These are phyloP conservation scores for Drosophila merina DNA, from an alignment of 2,888 invertebrate species.

Conservation along the genomic window DNA sequence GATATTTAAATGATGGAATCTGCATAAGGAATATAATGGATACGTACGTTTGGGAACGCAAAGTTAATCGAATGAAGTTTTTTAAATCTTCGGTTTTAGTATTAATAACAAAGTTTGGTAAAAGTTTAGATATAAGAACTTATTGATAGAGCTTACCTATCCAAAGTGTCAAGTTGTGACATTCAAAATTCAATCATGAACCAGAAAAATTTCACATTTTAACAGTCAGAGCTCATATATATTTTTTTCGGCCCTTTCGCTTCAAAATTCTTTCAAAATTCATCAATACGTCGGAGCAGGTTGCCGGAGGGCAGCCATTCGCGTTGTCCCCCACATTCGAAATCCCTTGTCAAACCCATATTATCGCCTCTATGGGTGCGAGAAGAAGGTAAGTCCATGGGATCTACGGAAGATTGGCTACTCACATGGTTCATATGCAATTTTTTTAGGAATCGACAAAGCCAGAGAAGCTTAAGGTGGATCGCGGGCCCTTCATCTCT, in stretches of 20 bases:
- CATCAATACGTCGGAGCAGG: conserved; percentile 12
- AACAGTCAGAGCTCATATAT: conserved; percentile 1
- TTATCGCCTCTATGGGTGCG: conserved; percentile 7
- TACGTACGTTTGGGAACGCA: too few species aligned
- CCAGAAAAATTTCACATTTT: not conserved
- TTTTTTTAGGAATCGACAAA: not conserved
- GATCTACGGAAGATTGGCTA: too few species aligned
- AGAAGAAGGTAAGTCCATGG: conserved; percentile 27
- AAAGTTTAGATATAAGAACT: too few species aligned
- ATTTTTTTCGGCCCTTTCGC: not conserved
- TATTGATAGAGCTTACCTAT: too few species aligned
- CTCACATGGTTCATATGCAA: too few species aligned
- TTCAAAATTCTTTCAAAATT: conserved; percentile 47
- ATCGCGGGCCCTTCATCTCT: conserved; percentile 81
- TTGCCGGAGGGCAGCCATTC: conserved; percentile 20
- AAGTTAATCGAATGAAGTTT: too few species aligned
- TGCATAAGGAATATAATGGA: too few species aligned
- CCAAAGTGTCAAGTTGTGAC: not conserved
- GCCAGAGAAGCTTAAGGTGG: conserved; percentile 5
- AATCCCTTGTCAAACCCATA: conserved; percentile 3
- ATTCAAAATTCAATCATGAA: not conserved
- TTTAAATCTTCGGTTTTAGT: too few species aligned
- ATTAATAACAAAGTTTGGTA: too few species aligned
- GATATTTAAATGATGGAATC: too few species aligned
- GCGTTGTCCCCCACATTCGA: conserved; percentile 5